Percentiles rank a stretch among this genome's conserved stretches.
Conservation (phyloP, 2,113 vertebrate genomes). For the Sylvietta virens region DNA sequence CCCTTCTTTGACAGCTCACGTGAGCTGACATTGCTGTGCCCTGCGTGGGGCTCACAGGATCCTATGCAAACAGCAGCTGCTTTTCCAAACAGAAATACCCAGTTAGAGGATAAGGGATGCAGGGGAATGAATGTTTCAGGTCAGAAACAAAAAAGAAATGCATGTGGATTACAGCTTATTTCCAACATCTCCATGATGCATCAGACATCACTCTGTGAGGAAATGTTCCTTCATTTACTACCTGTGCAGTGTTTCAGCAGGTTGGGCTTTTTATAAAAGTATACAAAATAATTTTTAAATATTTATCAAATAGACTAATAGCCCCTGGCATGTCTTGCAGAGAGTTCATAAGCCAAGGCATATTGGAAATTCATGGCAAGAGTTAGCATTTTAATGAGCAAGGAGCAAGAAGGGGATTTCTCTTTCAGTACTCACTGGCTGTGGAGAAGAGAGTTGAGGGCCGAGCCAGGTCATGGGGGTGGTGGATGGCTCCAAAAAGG, state of each 20-base stretch:
- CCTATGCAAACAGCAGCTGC: not conserved
- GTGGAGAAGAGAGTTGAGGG: constrained; percentile 95
- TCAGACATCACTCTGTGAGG: not conserved
- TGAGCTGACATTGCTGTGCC: not conserved
- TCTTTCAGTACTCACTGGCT: constrained; percentile 80
- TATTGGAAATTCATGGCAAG: not conserved
- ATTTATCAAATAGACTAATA: not conserved
- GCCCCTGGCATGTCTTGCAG: not conserved
- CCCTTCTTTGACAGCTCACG: not conserved
- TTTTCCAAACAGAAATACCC: not conserved
- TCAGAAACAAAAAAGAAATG: not conserved
- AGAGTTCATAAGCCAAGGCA: not conserved
- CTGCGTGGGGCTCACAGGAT: not conserved
- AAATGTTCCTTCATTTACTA: not conserved
- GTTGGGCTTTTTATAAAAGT: not conserved
- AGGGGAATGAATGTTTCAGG: not conserved
- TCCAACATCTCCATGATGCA: not conserved
- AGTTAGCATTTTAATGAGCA: not conserved
- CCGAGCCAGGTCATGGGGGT: constrained; percentile 90
- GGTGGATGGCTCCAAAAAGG: constrained; percentile 93
- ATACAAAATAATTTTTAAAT: not conserved
- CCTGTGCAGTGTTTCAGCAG: not conserved
- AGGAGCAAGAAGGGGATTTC: not conserved
- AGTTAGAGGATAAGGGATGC: not conserved
- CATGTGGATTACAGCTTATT: not conserved